Conservation (phyloP, 2,888 invertebrate genomes). For the Invenusta paracnida region DNA sequence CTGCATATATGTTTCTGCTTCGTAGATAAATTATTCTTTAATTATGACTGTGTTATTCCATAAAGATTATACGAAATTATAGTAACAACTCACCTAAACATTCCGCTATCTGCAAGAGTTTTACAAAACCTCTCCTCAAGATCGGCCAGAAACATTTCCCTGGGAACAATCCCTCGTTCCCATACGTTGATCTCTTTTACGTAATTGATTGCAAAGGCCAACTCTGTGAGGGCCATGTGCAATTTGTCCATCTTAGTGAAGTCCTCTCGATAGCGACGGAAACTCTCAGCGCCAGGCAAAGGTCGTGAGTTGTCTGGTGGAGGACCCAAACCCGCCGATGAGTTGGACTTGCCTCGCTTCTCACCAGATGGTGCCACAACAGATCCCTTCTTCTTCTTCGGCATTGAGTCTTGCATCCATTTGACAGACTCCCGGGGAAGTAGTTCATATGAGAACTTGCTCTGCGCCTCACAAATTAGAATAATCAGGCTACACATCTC, state of each 20-base stretch:
- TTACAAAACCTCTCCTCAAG: conserved; percentile 71
- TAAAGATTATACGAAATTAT: too few relatives aligned
- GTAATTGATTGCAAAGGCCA: conserved; percentile 93
- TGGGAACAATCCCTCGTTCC: conserved; percentile 96
- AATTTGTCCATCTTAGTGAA: conserved; percentile 94
- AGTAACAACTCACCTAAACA: not conserved
- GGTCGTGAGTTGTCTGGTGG: not conserved
- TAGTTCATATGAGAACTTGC: conserved; percentile 82
- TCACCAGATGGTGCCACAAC: not conserved
- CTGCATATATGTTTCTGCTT: too few relatives aligned
- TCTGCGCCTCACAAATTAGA: conserved; percentile 95
- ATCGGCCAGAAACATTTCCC: conserved; percentile 93
- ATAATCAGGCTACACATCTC: conserved; percentile 97
- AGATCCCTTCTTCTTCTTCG: conserved; percentile 67
- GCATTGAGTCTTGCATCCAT: conserved; percentile 75
- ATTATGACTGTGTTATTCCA: too few relatives aligned
- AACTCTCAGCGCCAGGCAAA: conserved; percentile 85
- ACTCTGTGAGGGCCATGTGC: conserved; percentile 93
- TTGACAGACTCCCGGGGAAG: conserved; percentile 87
- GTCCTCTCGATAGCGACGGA: conserved; percentile 87
- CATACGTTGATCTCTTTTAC: conserved; percentile 92
- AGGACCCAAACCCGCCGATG: not conserved
- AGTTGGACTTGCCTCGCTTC: not conserved
- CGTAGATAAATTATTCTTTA: too few relatives aligned
- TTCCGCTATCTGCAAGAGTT: conserved; percentile 44